Evolutionary conservation across 37 sponge, comb jelly and placozoan genomes (phyloP).

Genomic region (Crambe crambe): DNA sequence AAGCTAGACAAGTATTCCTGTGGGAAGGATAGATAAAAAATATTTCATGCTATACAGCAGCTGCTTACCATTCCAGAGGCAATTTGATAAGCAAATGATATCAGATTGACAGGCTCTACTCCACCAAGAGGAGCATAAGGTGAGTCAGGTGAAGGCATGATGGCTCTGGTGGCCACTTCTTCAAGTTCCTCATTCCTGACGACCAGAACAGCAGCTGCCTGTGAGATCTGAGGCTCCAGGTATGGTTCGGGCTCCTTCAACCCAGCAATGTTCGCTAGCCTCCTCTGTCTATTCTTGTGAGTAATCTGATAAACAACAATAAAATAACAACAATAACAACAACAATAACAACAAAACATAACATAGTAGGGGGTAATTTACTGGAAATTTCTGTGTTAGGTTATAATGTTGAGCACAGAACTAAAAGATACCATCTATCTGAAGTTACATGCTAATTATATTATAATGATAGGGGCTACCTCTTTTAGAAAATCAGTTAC

Average conservation of each 20-base stretch:
- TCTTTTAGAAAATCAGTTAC: too few species aligned
- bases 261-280: not conserved
- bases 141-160: slow-evolving; percentile 16
- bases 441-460: too few species aligned
- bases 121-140: slow-evolving; percentile 69
- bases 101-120: slow-evolving; percentile 63
- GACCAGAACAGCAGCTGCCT: not conserved
- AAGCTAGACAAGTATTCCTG: slow-evolving; percentile 76
- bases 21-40: not conserved
- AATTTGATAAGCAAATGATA: slow-evolving; percentile 87
- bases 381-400: too few species aligned
- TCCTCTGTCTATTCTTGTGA: slow-evolving; percentile 4
- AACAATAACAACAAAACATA: too few species aligned
- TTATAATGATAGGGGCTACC: too few species aligned
- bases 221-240: slow-evolving; percentile 7
- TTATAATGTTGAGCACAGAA: too few species aligned
- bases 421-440: too few species aligned
- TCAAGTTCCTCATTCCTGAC: not conserved
- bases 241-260: slow-evolving; percentile 19
- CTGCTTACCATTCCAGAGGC: slow-evolving; percentile 79
- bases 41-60: not conserved
- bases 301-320: not conserved
- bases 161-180: not conserved
- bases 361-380: too few species aligned
- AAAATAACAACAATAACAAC: not conserved